Evolutionary conservation across 2,888 invertebrate genomes (phyloP), one percentile per base, ranked within the genome.

Genomic region (Heliconius erato): DNA sequence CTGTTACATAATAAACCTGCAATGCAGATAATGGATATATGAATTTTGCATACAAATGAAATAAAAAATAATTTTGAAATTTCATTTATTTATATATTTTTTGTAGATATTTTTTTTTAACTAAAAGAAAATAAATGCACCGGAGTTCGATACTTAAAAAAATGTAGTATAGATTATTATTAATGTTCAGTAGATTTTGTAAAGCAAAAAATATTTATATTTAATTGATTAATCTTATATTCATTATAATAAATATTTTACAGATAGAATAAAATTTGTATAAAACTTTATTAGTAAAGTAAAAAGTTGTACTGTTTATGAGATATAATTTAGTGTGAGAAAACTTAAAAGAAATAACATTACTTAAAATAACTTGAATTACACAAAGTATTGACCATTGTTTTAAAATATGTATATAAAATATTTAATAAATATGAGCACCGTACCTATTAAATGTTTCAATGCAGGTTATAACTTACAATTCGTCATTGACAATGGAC

Each of bases 1-100:
- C 19, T 68, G 28, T 81, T 81, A 81, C 65, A 68, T 81, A 81
- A 81, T 63, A 40, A 71, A 19, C 19, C 81, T 81, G 81, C 81
- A 81, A 67, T 81, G 81, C 81, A 81, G 81, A 35, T 71, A n/a
- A 40, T n/a, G 6, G 23, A 54, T n/a, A 63, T 63, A 63, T n/a
- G 4, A n/a, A 63, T 63, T 59, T 59, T 59, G 23, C 23, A 44
- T 11, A 44, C 9, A 59, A 59, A 59, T 59, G 16, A 19, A 19
- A 54, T 16, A 19, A 54, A 54, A 19, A 19, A 12, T 5, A 54
- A 54, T 44, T 14, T 44, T 44, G 44, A 14, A 44, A 14, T 44
- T 14, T 44, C 44, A 44, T 54, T 54, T 19, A 19, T 54, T 19
- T 54, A 54, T 59, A 59, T n/a, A 49, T 23, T 6, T 59, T 59